phyloP scores from a whole-genome alignment of 2,888 invertebrate species.

The Drosophila sordidapex region DNA sequence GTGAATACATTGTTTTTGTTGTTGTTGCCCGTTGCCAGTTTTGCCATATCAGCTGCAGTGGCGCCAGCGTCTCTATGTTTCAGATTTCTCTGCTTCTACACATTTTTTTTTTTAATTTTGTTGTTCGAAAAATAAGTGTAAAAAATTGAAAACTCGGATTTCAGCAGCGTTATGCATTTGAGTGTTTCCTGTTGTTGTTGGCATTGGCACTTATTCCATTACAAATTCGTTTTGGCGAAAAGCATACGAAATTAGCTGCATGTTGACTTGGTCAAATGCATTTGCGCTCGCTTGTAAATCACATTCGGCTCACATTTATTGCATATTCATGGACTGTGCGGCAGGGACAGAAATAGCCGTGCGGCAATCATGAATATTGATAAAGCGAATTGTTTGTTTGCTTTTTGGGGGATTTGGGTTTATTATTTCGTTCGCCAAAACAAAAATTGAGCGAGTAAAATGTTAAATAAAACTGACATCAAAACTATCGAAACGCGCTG shows the following conservation, averaged over 20 bases:
- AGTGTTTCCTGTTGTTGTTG: background rate
- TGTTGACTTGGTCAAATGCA: constrained; percentile 56
- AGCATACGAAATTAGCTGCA: constrained; percentile 47
- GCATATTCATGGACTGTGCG: constrained; percentile 65
- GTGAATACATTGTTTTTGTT: constrained; percentile 23
- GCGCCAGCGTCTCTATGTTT: constrained; percentile 35
- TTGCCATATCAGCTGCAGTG: constrained; percentile 40
- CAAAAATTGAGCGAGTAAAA: constrained; percentile 26
- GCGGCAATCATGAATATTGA: constrained; percentile 71
- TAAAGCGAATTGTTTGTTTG: constrained; percentile 65
- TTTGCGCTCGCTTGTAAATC: constrained; percentile 49
- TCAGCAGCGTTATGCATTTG: constrained; percentile 6
- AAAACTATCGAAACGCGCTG: background rate
- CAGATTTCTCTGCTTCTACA: background rate
- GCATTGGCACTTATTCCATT: constrained; percentile 9
- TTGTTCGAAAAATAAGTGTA: background rate
- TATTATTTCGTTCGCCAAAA: constrained; percentile 49
- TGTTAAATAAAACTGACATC: constrained; percentile 6
- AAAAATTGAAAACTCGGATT: constrained; percentile 13
- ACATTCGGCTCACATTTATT: constrained; percentile 54
- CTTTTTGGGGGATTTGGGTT: constrained; percentile 30
- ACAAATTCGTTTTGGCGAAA: constrained; percentile 5
- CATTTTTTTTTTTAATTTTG: background rate
- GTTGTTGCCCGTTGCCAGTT: background rate
- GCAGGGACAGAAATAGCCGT: constrained; percentile 27